Evolutionary conservation across 2,888 invertebrate genomes (phyloP).

Genomic region (Dasysyrphus albostriatus): DNA sequence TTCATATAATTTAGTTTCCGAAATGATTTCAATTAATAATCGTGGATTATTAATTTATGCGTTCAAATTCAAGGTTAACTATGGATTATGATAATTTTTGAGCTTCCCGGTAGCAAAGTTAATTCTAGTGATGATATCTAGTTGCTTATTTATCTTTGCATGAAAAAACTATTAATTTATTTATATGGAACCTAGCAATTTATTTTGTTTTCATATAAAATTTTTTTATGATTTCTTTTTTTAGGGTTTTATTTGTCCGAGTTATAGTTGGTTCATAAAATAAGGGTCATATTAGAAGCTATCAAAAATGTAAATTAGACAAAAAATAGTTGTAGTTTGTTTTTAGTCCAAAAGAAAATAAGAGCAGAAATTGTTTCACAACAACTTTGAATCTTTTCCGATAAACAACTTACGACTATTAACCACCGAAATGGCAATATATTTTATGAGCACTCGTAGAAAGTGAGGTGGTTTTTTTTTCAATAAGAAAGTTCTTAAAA

Average conservation of each 20-base stretch:
- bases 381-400: too few species aligned
- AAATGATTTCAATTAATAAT: conserved; percentile 38
- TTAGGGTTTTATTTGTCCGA: neutral
- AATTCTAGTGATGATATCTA: conserved; percentile 30
- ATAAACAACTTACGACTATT: too few species aligned
- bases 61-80: conserved; percentile 53
- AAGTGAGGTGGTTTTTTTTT: too few species aligned
- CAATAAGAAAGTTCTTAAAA: too few species aligned
- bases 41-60: conserved; percentile 39
- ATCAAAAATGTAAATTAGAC: too few species aligned
- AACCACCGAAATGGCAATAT: too few species aligned
- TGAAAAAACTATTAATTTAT: conserved; percentile 7
- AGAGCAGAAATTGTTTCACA: too few species aligned
- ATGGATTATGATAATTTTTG: conserved; percentile 44
- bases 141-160: conserved; percentile 6
- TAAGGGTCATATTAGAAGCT: too few species aligned
- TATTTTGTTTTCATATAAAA: neutral
- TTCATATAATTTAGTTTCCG: conserved; percentile 52
- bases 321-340: too few species aligned
- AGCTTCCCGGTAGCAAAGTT: conserved; percentile 23
- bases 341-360: too few species aligned
- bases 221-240: neutral
- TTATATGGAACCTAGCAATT: neutral
- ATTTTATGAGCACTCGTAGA: too few species aligned
- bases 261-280: too few species aligned